A percentile compares a stretch with the other conserved stretches of the same genome.
phyloP scores from a whole-genome alignment of 2,797 vertebrate genomes.

The Lithobates pipiens region DNA sequence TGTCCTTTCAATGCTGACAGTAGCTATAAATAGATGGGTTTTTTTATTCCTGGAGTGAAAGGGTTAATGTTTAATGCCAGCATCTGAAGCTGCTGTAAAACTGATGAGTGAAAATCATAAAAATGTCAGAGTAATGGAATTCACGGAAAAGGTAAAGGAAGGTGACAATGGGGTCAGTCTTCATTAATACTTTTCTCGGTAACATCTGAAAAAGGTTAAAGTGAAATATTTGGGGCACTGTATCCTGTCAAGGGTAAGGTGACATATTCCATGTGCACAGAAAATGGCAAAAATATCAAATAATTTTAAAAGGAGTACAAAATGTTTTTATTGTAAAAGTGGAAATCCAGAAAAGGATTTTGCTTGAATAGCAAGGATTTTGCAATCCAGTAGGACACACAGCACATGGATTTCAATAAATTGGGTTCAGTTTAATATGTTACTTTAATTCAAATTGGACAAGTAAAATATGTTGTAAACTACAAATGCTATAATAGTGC shows the following conservation, averaged over 20 bases:
- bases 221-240: constrained; percentile 11
- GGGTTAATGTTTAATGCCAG: constrained; percentile 3
- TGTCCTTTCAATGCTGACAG: background rate
- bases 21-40: background rate
- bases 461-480: too few relatives aligned
- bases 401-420: too few relatives aligned
- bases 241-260: background rate
- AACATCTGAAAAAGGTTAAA: constrained; percentile 46
- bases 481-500: too few relatives aligned
- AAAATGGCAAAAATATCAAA: constrained; percentile 9
- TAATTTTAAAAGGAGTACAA: background rate
- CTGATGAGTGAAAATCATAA: constrained; percentile 36
- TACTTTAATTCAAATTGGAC: too few relatives aligned
- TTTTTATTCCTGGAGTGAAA: background rate
- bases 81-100: constrained; percentile 7
- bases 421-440: too few relatives aligned
- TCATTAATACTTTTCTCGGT: constrained; percentile 51
- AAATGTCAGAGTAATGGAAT: constrained; percentile 50
- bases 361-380: background rate
- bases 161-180: constrained; percentile 39
- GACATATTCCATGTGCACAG: background rate
- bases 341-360: background rate
- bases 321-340: background rate
- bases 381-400: background rate
- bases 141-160: constrained; percentile 14